Evolutionary conservation across 2,113 vertebrate genomes (phyloP).

Genomic region (Megaceryle maxima): DNA sequence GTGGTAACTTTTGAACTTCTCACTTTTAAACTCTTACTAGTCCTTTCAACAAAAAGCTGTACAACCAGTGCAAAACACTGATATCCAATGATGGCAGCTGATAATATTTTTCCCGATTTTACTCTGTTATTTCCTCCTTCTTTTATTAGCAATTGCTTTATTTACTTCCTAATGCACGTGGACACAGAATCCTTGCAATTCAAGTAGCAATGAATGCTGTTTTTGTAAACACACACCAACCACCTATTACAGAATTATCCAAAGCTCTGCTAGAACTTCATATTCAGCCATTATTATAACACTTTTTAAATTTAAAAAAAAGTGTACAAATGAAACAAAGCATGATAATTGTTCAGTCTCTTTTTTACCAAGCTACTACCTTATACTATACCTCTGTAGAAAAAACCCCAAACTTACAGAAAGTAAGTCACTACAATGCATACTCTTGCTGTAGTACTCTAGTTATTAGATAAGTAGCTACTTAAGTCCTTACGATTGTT

Average conservation of each 20-base stretch:
- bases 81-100: neutral
- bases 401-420: neutral
- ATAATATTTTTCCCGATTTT: neutral
- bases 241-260: neutral
- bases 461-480: neutral
- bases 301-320: neutral
- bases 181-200: neutral
- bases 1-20: neutral
- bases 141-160: neutral
- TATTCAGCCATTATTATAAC: neutral
- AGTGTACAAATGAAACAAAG: neutral
- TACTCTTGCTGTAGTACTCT: neutral
- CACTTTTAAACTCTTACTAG: neutral
- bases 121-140: neutral
- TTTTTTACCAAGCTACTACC: neutral
- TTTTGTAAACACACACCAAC: neutral
- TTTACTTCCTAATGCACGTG: neutral
- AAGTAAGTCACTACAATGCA: neutral
- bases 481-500: neutral
- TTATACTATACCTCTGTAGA: neutral
- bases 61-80: neutral
- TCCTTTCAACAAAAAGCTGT: neutral
- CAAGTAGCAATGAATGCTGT: neutral
- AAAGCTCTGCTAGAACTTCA: neutral
- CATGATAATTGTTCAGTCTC: neutral